Evolutionary conservation across 1,140 invertebrate species (phyloP), one percentile per base, ranked within the genome.

Genomic region (Zaprionus lachaisei): DNA sequence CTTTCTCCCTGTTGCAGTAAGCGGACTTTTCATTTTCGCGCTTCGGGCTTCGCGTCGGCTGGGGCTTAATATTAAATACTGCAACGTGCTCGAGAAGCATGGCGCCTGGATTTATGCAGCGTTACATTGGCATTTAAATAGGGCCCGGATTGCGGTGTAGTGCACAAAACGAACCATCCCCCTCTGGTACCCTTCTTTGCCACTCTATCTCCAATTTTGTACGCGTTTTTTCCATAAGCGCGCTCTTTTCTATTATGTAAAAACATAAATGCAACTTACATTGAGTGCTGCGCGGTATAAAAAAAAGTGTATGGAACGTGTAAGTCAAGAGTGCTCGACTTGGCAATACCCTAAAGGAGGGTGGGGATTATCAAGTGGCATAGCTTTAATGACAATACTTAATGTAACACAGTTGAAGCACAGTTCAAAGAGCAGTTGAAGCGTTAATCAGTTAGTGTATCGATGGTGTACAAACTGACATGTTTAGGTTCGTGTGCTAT

Each of bases 121-220:
- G 74, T 83, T 79, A 79, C 78, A 84, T 82, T 74, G 79, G 76
- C 85, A 89, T 89, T 89, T 85, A 89, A 90, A 85, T 83, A 76
- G 78, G 60, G 77, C 61, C 74, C 49, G 79, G 76, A 84, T 89
- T 77, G 78, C 56, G 62, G 51, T 44, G 37, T 37, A 41, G 26
- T 57, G 61, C 24, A 60, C 49, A 5, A 34, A 17, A 20, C 38
- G 5, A 11, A 34, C 9, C 31, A 9, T 5, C 49, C 12, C 24
- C 5, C 62, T 28, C 26, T 20, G 11, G 1, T 22, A 9, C 47
- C 15, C 15, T 28, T 65, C 51, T 31, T 41, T 71, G 56, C 47
- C 64, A 54, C 11, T 34, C 44, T 56, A 61, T 62, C 65, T 61
- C 47, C 24, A 6, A 2, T 17, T 47, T 17, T 17, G 41, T 47